phyloP scores from a whole-genome alignment of 2,888 invertebrate species.

The Caenorhabditis wallacei region DNA sequence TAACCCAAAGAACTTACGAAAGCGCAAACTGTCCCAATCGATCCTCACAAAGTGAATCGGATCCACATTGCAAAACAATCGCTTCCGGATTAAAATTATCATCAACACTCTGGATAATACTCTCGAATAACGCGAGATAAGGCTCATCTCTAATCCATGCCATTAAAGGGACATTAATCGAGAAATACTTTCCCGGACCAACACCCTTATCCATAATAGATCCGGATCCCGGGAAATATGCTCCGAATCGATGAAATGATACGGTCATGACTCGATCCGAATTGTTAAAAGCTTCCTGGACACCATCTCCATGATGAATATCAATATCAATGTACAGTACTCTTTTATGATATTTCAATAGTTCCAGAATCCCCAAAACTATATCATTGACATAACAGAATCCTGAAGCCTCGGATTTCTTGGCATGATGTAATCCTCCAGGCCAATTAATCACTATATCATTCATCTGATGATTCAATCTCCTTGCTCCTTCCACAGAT shows the following conservation, averaged over 20 bases:
- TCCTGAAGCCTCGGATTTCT: conserved; percentile 93
- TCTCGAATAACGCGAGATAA: conserved; percentile 91
- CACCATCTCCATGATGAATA: conserved; percentile 91
- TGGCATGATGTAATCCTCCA: conserved; percentile 98
- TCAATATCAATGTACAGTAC: conserved; percentile 99
- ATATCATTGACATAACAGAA: conserved; percentile 99
- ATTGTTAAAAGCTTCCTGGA: conserved; percentile 82
- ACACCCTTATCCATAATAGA: conserved; percentile 99
- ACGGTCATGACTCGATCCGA: conserved; percentile 92
- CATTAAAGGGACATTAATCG: conserved; percentile 97
- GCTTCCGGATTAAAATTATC: conserved; percentile 96
- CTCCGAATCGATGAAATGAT: conserved; percentile 95
- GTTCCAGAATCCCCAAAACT: conserved; percentile 95
- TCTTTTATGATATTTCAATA: conserved; percentile 87
- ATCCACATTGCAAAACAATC: conserved; percentile 96
- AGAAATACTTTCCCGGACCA: conserved; percentile 93
- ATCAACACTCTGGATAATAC: conserved; percentile 89
- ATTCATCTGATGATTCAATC: conserved; percentile 84
- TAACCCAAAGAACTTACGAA: conserved; percentile 54
- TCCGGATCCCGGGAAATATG: conserved; percentile 98
- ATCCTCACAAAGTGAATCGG: conserved; percentile 97
- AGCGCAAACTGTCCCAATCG: conserved; percentile 96
- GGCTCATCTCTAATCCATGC: conserved; percentile 94
- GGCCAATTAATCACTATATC: conserved; percentile 99
- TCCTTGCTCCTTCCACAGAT: conserved; percentile 96